Evolutionary conservation across 2,888 invertebrate species (phyloP).

Genomic region (Drosophila recens): DNA sequence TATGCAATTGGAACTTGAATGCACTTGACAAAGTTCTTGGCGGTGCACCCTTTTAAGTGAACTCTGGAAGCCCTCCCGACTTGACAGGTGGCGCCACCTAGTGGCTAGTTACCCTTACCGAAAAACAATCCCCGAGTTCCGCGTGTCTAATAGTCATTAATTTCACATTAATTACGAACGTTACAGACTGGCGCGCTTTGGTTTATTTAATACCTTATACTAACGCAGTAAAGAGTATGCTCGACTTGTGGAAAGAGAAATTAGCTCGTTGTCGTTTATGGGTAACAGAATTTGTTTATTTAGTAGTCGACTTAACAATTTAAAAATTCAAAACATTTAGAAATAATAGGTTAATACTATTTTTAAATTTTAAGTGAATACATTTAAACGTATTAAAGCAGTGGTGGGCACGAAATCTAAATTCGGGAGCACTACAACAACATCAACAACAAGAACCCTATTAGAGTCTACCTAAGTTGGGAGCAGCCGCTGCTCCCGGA

Average conservation of each 20-base stretch:
- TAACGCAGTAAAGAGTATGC: neutral
- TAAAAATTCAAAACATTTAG: too few species aligned
- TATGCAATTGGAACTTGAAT: conserved; percentile 58
- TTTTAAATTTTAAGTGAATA: too few species aligned
- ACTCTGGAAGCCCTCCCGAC: conserved; percentile 1
- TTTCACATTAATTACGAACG: conserved; percentile 73
- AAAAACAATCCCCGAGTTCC: conserved; percentile 16
- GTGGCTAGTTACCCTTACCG: conserved; percentile 30
- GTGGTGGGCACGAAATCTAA: too few species aligned
- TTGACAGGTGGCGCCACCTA: conserved; percentile 48
- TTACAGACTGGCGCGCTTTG: conserved; percentile 58
- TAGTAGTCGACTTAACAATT: too few species aligned
- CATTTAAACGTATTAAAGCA: too few species aligned
- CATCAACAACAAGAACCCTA: too few species aligned
- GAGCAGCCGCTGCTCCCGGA: too few species aligned
- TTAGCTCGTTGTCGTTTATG: neutral
- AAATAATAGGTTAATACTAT: too few species aligned
- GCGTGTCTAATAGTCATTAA: conserved; percentile 71
- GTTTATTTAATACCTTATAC: conserved; percentile 34
- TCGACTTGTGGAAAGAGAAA: neutral
- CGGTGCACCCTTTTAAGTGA: conserved; percentile 38
- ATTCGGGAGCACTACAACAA: too few species aligned
- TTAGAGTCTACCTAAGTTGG: too few species aligned
- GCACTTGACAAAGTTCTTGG: conserved; percentile 61
- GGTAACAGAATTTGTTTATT: neutral